Base-by-base conservation (phyloP, 2,113 vertebrate species). In the Pyrgilauda ruficollis region DNA sequence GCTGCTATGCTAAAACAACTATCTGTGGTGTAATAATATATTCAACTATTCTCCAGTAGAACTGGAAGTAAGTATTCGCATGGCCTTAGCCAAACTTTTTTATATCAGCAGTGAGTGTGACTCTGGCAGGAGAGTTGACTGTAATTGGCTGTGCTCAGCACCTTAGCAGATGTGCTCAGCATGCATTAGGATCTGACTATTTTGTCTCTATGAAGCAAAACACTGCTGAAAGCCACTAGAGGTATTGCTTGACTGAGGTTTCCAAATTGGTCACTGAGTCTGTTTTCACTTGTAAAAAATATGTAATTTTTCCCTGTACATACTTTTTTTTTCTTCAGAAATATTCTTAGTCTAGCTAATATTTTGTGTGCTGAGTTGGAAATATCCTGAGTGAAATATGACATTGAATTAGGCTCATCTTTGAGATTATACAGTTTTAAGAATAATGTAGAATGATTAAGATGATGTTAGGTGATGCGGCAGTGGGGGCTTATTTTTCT, bases 121-220 rank as follows among this genome's bases (percentile, higher is more conserved):
- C 58, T 76, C 79, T 96, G 90, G 72, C 95, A 94, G 63, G 43
- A 1, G 0, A 76, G 58, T 66, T 79, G 55, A 13, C 41, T 88
- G 63, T 68, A 93, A 64, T 35, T 93, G 85, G 35, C 69, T 78
- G 37, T 6, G 2, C 49, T 90, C 92, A 90, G 75, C 86, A 80
- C 83, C 83, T 93, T 58, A 46, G 50, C 92, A 94, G 94, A 93
- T 91, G 82, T 79, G 46, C 67, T 93, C 85, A 80, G 75, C 46
- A 73, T 0, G 8, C 47, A 52, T 90, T 82, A 86, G 76, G 31
- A 79, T 94, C 88, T 66, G 41, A 62, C 23, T 69, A 15, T 74
- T 91, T 74, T 77, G 68, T 83, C 46, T 76, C 13, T 52, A 8
- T 69, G 46, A 41, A 53, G 59, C 26, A 74, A 69, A 92, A 83